A percentile compares a stretch with the other conserved stretches of the same genome.
Conservation (phyloP, 2,113 vertebrate genomes). For the Leptocoma aspasia region DNA sequence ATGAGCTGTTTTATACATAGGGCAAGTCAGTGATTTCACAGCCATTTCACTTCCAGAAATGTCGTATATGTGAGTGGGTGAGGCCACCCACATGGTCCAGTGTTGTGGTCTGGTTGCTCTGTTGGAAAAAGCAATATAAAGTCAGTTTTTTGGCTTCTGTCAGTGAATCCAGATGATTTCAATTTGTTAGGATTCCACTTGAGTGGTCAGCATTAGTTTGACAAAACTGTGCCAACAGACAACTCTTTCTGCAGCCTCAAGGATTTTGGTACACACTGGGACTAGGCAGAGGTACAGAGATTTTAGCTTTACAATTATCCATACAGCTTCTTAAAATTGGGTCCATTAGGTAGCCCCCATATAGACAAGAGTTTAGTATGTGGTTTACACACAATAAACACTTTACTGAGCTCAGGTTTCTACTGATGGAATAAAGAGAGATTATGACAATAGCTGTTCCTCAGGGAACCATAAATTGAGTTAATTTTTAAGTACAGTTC, state of each 20-base stretch:
- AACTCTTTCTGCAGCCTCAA: conserved; percentile 7
- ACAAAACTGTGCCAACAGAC: conserved; percentile 55
- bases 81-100: conserved; percentile 69
- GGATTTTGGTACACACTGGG: not conserved
- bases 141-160: conserved; percentile 52
- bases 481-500: not conserved
- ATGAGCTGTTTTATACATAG: conserved; percentile 11
- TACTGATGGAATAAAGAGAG: not conserved
- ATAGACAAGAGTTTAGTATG: conserved; percentile 7
- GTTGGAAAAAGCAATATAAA: conserved; percentile 62
- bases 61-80: not conserved
- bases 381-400: conserved; percentile 1
- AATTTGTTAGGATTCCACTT: conserved; percentile 68
- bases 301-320: not conserved
- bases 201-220: conserved; percentile 63
- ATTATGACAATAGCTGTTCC: not conserved
- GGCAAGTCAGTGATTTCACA: conserved; percentile 43
- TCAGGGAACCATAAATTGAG: not conserved
- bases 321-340: not conserved
- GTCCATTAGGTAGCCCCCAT: not conserved
- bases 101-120: conserved; percentile 67
- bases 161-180: conserved; percentile 69
- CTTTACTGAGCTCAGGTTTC: not conserved
- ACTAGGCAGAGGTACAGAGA: conserved; percentile 7
- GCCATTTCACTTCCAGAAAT: conserved; percentile 15